Evolutionary conservation across 1,140 invertebrate genomes (phyloP), one percentile per base, ranked within the genome.

Genomic region (Meloidogyne floridensis): DNA sequence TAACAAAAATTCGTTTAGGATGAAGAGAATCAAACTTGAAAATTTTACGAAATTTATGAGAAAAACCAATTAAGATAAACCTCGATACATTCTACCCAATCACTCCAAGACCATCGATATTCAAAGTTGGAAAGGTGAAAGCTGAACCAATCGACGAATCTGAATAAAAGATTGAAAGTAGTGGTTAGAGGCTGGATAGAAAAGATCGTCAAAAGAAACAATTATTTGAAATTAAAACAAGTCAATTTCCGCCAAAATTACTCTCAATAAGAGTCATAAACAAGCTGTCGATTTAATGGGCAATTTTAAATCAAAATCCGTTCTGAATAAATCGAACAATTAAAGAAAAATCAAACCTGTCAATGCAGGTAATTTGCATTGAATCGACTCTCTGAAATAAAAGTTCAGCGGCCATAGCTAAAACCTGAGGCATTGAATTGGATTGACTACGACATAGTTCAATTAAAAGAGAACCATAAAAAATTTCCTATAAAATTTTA

Each of bases 71-170:
- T 2, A 70, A 59, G 8, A 75, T 73, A 20, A 32, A 91, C 87
- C 53, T 87, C 81, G 18, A 90, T 77, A 85, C 90, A 90, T 53
- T 90, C 88, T 18, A 82, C 82, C 92, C 92, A 92, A 80, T 92
- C 92, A n/a, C 91, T 89, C 98, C 98, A 99, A 2, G 94, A 96
- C 97, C 97, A 99, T 76, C 95, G 93, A 88, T 97, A 98, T 91
- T 98, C 96, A 89, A 99, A 99, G 91, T 99, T 99, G 90, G 96
- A 98, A 90, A 99, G 92, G 92, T 99, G 97, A 90, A 98, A 99
- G 0, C 95, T 93, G 92, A 99, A 99, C 97, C 97, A 99, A 89
- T 93, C 94, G 3, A 95, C 94, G 91, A 99, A 97, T 86, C 93
- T 93, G 80, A 3, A 89, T 82, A 73, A 70, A 85, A 81, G 20